These are phyloP conservation scores for Zootoca vivipara DNA, from an alignment of 2,113 vertebrate genomes.

Conservation along the genomic window DNA sequence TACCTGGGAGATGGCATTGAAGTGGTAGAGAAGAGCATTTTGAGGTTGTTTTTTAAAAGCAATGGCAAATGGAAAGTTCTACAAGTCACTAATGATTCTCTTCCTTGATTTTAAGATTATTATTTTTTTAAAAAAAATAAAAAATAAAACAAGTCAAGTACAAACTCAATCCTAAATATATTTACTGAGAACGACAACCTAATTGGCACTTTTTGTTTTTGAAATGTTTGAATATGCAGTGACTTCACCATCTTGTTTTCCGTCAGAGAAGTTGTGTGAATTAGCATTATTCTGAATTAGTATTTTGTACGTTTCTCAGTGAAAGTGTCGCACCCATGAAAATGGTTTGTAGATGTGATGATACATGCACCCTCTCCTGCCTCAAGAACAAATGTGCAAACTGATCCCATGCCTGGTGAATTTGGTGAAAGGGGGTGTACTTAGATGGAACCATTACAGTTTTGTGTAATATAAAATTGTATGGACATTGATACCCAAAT, in stretches of 20 bases:
- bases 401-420: neutral
- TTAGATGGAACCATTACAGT: neutral
- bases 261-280: neutral
- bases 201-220: neutral
- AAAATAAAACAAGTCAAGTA: neutral
- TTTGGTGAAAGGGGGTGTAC: neutral
- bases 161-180: neutral
- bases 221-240: neutral
- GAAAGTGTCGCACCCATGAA: too few species aligned
- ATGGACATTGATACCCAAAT: neutral
- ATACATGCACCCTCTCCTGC: too few species aligned
- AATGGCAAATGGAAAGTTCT: neutral
- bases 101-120: neutral
- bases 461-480: neutral
- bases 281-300: neutral
- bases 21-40: too few species aligned
- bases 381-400: neutral
- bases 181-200: neutral
- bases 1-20: too few species aligned
- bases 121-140: too few species aligned
- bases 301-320: neutral
- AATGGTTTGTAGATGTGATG: neutral
- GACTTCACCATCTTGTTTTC: neutral
- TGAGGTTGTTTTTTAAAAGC: neutral
- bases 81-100: rapidly evolving